These are phyloP conservation scores for Monopterus albus DNA, from an alignment of 2,113 vertebrate species.

Conservation along the genomic window DNA sequence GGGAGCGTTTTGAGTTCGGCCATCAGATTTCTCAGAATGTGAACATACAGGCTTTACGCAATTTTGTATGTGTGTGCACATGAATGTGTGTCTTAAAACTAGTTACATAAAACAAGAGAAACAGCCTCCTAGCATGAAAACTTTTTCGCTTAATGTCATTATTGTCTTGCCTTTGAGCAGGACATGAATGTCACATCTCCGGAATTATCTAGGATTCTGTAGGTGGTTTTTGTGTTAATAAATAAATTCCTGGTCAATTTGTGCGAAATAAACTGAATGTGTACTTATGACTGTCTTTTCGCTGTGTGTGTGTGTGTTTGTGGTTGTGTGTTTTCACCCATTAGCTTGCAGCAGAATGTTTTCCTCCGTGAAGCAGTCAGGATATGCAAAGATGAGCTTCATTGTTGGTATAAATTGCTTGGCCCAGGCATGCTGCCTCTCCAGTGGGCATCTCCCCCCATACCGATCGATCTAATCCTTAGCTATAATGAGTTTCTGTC, in stretches of 20 bases:
- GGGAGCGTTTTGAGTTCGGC: constrained; percentile 11
- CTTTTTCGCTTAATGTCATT: not conserved
- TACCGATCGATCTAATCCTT: constrained; percentile 80
- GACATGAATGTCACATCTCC: not conserved
- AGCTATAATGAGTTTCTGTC: constrained; percentile 77
- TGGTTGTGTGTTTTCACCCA: not conserved
- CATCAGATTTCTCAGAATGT: not conserved
- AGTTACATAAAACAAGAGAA: not conserved
- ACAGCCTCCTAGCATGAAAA: not conserved
- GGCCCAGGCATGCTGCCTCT: constrained; percentile 67
- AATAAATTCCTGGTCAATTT: not conserved
- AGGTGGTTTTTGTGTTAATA: not conserved
- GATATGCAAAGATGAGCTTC: constrained; percentile 70
- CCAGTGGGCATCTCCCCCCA: constrained; percentile 54
- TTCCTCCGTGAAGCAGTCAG: constrained; percentile 43
- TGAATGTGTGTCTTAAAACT: constrained; percentile 2
- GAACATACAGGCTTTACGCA: not conserved
- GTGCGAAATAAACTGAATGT: constrained; percentile 3
- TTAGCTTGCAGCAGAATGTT: constrained; percentile 51
- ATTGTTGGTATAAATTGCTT: constrained; percentile 81
- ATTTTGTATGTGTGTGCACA: not conserved
- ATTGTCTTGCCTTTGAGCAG: not conserved
- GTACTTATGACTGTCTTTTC: constrained; percentile 12
- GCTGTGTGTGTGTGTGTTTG: constrained; percentile 9
- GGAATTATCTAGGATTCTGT: not conserved